Conservation (phyloP, 2,113 vertebrate species). For the Microcebus murinus region DNA sequence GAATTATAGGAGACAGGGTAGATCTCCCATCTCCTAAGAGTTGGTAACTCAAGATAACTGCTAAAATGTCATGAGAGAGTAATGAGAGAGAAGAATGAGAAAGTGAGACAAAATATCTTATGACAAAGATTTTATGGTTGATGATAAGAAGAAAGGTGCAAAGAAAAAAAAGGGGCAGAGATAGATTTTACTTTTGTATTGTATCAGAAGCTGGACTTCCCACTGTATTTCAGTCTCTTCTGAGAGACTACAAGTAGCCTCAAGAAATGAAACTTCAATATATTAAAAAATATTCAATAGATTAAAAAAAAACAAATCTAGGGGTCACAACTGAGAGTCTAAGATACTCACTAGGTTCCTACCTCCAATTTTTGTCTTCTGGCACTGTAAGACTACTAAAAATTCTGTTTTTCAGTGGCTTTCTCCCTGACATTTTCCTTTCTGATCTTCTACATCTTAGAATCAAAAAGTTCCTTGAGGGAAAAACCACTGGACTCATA, state of each 20-base stretch:
- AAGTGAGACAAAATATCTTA: background rate
- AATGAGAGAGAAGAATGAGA: background rate
- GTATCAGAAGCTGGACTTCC: background rate
- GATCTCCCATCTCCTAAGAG: background rate
- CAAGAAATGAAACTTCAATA: background rate
- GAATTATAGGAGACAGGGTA: background rate
- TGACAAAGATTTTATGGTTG: background rate
- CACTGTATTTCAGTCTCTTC: background rate
- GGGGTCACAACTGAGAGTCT: background rate
- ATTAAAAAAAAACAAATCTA: background rate
- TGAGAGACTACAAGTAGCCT: background rate
- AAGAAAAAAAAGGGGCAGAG: background rate
- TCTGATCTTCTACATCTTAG: background rate
- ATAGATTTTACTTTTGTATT: background rate
- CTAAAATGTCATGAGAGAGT: background rate
- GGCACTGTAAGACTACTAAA: background rate
- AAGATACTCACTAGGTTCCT: background rate
- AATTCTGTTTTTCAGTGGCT: background rate
- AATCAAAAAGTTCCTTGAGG: background rate
- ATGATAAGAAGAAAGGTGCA: background rate
- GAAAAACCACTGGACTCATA: background rate
- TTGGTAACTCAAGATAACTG: background rate
- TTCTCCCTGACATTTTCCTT: background rate
- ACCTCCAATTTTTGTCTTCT: background rate
- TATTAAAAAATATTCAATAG: background rate